These are phyloP conservation scores for Thripadectes ignobilis DNA, from an alignment of 2,797 vertebrate genomes.

Conservation along the genomic window DNA sequence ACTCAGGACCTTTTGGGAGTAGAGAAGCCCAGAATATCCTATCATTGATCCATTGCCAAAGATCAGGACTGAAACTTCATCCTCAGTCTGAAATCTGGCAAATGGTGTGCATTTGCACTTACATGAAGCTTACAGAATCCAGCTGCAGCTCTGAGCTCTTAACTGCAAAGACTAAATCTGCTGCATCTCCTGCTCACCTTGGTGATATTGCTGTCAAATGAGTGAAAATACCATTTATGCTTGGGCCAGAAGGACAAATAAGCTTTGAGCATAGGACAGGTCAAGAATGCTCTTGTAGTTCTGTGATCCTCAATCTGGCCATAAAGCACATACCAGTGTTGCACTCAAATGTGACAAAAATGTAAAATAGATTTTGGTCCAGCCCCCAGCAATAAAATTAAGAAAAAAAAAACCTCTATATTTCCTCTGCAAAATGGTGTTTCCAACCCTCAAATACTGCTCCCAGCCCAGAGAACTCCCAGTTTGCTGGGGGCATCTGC, in stretches of 20 bases:
- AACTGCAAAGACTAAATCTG: neutral
- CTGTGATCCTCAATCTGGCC: neutral
- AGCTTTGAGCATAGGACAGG: neutral
- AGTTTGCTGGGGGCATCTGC: neutral
- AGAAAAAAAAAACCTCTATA: neutral
- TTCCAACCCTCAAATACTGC: neutral
- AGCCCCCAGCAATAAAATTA: neutral
- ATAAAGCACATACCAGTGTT: neutral
- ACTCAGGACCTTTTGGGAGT: neutral
- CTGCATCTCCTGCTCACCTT: neutral
- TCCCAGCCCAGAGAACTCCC: neutral
- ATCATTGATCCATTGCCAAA: neutral
- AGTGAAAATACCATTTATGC: neutral
- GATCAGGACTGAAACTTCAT: neutral
- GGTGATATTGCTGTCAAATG: neutral
- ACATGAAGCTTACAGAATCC: neutral
- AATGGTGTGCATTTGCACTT: neutral
- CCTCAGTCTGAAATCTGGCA: neutral
- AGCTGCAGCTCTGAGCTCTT: neutral
- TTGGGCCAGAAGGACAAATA: neutral
- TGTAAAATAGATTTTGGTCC: neutral
- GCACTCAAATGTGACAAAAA: neutral
- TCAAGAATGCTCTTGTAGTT: neutral
- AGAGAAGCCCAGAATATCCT: neutral
- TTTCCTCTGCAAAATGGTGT: neutral